Percentiles rank a stretch among this genome's conserved stretches.
Conservation (phyloP, 2,797 vertebrate genomes). For the Rhyacichthys aspro region DNA sequence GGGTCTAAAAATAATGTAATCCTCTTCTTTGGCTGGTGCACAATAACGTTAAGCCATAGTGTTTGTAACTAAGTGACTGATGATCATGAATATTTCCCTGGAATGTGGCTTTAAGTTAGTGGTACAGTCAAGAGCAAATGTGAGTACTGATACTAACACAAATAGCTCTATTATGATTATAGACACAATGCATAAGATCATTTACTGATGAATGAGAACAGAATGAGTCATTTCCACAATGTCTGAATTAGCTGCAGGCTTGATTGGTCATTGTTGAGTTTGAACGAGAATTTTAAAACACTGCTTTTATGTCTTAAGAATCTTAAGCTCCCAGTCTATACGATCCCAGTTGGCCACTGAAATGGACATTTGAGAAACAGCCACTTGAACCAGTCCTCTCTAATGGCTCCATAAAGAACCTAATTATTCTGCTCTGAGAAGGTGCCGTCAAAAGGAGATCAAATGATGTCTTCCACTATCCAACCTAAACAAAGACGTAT, state of each 20-base stretch:
- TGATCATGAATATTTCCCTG: slow-evolving; percentile 26
- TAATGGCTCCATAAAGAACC: slow-evolving; percentile 72
- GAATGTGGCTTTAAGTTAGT: slow-evolving; percentile 22
- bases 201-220: slow-evolving; percentile 34
- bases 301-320: slow-evolving; percentile 13
- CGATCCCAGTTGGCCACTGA: slow-evolving; percentile 40
- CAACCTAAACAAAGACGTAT: slow-evolving; percentile 64
- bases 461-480: slow-evolving; percentile 72
- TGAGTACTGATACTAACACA: slow-evolving; percentile 27
- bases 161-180: no score
- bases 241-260: slow-evolving; percentile 20
- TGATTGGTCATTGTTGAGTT: not conserved
- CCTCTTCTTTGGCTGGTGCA: slow-evolving; percentile 52
- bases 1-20: slow-evolving; percentile 73
- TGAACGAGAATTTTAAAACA: no score
- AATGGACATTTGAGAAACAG: slow-evolving; percentile 65
- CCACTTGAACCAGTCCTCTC: slow-evolving; percentile 62
- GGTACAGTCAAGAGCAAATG: slow-evolving; percentile 15
- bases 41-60: slow-evolving; percentile 40
- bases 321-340: slow-evolving; percentile 23
- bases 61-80: slow-evolving; percentile 52
- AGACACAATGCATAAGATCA: slow-evolving; percentile 39
- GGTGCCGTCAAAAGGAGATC: slow-evolving; percentile 70
- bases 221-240: slow-evolving; percentile 26
- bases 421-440: slow-evolving; percentile 71